Evolutionary conservation across 2,797 vertebrate species (phyloP).

Genomic region (Helicolenus hilgendorfi): DNA sequence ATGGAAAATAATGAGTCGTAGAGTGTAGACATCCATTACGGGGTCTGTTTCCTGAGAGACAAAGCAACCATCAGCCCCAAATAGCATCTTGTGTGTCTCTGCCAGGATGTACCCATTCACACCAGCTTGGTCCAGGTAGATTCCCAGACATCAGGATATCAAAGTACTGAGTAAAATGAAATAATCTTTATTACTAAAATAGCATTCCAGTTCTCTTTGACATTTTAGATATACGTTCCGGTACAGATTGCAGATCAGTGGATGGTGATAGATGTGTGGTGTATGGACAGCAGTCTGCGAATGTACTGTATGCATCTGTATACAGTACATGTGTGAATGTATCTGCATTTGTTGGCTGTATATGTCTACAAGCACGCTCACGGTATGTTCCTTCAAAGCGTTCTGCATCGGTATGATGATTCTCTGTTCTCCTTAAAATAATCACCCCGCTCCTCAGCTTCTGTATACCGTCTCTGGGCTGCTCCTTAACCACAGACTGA

Average conservation of each 20-base stretch:
- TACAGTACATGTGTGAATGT: background rate
- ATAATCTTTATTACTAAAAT: background rate
- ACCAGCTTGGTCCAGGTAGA: constrained; percentile 28
- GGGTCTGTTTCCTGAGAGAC: constrained; percentile 73
- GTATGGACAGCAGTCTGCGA: background rate
- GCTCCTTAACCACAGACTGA: constrained; percentile 43
- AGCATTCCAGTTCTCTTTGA: background rate
- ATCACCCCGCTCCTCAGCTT: background rate
- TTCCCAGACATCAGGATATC: background rate
- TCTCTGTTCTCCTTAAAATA: constrained; percentile 21
- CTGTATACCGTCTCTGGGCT: background rate
- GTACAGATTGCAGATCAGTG: background rate
- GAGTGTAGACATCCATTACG: constrained; percentile 67
- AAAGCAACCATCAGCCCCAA: constrained; percentile 33
- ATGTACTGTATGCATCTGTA: constrained; percentile 4
- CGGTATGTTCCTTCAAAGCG: background rate
- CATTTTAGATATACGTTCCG: background rate
- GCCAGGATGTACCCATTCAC: constrained; percentile 43
- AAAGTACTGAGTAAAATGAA: background rate
- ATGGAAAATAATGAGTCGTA: constrained; percentile 67
- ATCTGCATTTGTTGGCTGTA: too few species aligned
- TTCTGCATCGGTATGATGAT: background rate
- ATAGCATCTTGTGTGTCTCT: constrained; percentile 49
- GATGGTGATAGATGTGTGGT: background rate
- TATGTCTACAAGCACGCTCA: background rate